phyloP scores from a whole-genome alignment of 2,797 vertebrate species.

The Benthosema pterotum region DNA sequence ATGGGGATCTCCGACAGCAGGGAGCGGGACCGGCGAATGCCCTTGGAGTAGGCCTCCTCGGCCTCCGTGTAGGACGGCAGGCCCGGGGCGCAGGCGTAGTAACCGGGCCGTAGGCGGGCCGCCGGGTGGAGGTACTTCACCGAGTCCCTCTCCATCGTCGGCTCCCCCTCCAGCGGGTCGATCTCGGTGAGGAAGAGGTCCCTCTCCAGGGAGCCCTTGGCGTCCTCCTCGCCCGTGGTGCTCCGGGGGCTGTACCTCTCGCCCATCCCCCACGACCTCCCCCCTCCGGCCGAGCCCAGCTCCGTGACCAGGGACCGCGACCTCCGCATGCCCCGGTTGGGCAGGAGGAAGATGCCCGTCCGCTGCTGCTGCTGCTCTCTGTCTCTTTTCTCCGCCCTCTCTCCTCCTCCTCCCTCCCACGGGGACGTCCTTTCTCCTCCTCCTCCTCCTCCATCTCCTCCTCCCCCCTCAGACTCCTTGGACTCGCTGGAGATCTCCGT shows the following conservation, averaged over 20 bases:
- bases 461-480: slow-evolving; percentile 58
- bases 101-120: slow-evolving; percentile 70
- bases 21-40: slow-evolving; percentile 75
- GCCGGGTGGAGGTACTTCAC: slow-evolving; percentile 74
- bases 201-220: slow-evolving; percentile 69
- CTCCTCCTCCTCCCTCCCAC: slow-evolving; percentile 59
- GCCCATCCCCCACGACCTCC: slow-evolving; percentile 57
- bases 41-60: slow-evolving; percentile 76
- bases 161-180: slow-evolving; percentile 64
- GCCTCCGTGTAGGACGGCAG: slow-evolving; percentile 72
- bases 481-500: slow-evolving; percentile 82
- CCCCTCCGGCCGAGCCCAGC: slow-evolving; percentile 72
- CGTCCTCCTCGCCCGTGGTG: slow-evolving; percentile 39
- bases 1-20: slow-evolving; percentile 71
- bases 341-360: slow-evolving; percentile 66
- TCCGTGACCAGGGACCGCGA: slow-evolving; percentile 81
- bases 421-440: slow-evolving; percentile 27
- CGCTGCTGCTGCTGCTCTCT: too few species aligned
- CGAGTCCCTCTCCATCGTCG: slow-evolving; percentile 63
- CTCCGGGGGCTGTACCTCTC: slow-evolving; percentile 57
- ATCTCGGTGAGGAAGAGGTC: slow-evolving; percentile 86
- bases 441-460: slow-evolving; percentile 22
- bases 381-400: slow-evolving; percentile 55
- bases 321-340: slow-evolving; percentile 77
- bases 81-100: slow-evolving; percentile 65